Evolutionary conservation across 2,888 invertebrate genomes (phyloP), one percentile per base, ranked within the genome.

Genomic region (Synanthedon myopaeformis): DNA sequence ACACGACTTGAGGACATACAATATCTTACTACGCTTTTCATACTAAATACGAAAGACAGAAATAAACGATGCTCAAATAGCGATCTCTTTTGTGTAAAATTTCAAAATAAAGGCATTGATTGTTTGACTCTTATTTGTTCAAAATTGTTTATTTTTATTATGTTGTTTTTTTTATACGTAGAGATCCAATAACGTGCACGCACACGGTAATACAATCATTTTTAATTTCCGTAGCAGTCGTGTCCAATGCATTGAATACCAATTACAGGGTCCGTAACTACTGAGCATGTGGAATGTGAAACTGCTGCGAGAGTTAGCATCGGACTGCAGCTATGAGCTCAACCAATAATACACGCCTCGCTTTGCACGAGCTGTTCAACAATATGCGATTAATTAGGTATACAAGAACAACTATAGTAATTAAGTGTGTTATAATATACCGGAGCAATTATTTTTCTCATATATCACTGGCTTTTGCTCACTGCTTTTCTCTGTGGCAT

Each of bases 161-260:
- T 10, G 10, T 10, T 23, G 5, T 23, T 23, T 23, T 10, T 35
- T 35, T 35, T 35, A 10, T 10, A 35, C 35, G 10, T 45, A 12
- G n/a, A 13, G 13, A 14, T 45, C 45, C 45, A 35, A 35, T 35
- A 35, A 35, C 35, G 45, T 13, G 45, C 14, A 45, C 45, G 8
- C 14, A 17, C 11, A 49, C n/a, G 19, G 23, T 42, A 74, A 72
- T 76, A 76, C 78, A 79, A 81, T 81, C 70, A 76, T 79, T 82
- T 82, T 82, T 79, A 77, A 82, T 82, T 81, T 81, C 77, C 74
- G 71, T 61, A 63, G 66, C 64, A 70, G 65, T 66, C 68, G 66
- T 69, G 74, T 67, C 66, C 76, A 69, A 59, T 70, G 74, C 76
- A 79, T 74, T 82, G 80, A 80, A 85, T 83, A 82, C 80, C 82